Conservation (phyloP, 2,113 vertebrate genomes). For the Damaliscus lunatus region DNA sequence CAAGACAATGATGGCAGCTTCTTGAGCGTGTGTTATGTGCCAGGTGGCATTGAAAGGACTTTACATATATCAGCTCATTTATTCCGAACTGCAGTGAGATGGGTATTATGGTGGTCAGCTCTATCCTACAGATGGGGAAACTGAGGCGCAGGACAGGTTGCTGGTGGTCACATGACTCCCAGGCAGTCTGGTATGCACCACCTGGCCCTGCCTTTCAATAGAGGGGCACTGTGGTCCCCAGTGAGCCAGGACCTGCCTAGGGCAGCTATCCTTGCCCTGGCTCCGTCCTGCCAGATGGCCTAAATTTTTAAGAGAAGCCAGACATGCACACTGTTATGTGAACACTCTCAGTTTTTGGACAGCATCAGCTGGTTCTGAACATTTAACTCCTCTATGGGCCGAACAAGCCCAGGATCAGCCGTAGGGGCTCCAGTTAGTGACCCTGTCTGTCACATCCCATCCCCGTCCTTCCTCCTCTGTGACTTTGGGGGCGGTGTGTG, state of each 20-base stretch:
- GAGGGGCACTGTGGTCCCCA: not conserved
- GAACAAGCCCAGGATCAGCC: not conserved
- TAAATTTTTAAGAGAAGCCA: not conserved
- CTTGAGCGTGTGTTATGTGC: not conserved
- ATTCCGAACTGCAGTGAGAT: not conserved
- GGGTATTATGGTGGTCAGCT: fast-evolving
- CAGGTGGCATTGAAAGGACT: not conserved
- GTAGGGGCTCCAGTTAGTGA: not conserved
- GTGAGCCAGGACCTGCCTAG: not conserved
- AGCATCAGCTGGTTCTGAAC: not conserved
- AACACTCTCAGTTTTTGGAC: not conserved
- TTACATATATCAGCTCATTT: not conserved
- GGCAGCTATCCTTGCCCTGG: not conserved
- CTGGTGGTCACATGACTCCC: not conserved
- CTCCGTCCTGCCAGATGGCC: not conserved
- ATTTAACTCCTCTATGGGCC: not conserved
- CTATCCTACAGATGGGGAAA: not conserved
- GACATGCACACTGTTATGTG: not conserved
- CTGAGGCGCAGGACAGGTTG: not conserved
- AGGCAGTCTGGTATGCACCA: not conserved
- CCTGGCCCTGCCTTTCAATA: not conserved
- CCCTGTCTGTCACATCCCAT: not conserved
- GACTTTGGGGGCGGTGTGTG: fast-evolving
- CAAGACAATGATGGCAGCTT: not conserved
- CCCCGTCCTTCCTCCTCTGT: fast-evolving